Evolutionary conservation across 35 echinoderm and acorn worm species (phyloP), one percentile per base, ranked within the genome.

Genomic region (Eucidaris tribuloides): DNA sequence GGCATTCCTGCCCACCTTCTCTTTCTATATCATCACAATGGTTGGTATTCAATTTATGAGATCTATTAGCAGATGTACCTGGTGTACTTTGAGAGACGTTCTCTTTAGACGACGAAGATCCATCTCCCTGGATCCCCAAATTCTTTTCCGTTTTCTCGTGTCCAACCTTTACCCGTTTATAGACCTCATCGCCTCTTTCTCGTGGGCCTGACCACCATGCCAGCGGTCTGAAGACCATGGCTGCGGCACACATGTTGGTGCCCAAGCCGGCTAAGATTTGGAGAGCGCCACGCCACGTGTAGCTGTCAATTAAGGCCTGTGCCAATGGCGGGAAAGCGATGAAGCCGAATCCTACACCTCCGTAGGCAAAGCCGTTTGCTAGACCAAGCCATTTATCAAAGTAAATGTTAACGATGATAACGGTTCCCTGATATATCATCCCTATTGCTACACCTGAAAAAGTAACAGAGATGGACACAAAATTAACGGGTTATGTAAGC

Each of bases 211-310:
- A 34, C 64, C 64, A 68, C 64, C 64, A 68, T 5, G 41, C n/a
- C 25, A 78, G 20, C 2, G 76, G 76, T 48, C 76, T n/a, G 19
- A 46, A 27, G 15, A 78, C 17, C 6, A 31, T 22, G 3, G 76
- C 76, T 4, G 76, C 22, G 20, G 46, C 76, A 19, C 76, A 46
- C 2, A 78, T 20, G 44, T 78, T 43, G 17, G 76, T 42, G 0
- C 7, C 41, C 22, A 78, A 7, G 24, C 74, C 74, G 17, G 74
- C 74, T 13, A 78, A 17, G 40, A 78, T 78, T 15, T 45, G 42
- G n/a, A 78, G 24, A 7, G 74, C 74, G 18, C 74, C 74, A 19
- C 74, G 30, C 74, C 74, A 78, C 4, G 41, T 52, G 74, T 18
- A 78, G 22, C 42, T 31, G 14, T 50, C 44, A 34, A 78, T 78